Evolutionary conservation across 1,140 invertebrate species (phyloP).

Genomic region (Neodiprion lecontei): DNA sequence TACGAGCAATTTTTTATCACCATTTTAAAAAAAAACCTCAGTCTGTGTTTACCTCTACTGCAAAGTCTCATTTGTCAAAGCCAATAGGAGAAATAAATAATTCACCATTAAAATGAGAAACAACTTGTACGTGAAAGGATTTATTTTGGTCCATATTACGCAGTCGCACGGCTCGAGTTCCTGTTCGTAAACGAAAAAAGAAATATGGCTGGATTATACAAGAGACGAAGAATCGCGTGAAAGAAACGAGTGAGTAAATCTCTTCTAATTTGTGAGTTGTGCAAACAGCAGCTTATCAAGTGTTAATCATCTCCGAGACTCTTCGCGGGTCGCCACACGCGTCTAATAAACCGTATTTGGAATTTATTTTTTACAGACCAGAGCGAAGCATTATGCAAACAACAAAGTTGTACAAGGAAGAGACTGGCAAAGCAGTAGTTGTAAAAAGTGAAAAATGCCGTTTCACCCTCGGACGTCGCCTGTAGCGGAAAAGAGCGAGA

Average conservation of each 20-base stretch:
- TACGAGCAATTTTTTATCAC: too few species aligned
- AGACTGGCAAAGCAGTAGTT: not conserved
- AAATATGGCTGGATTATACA: too few species aligned
- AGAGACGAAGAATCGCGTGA: not conserved
- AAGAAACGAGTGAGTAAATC: not conserved
- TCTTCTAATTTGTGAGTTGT: not conserved
- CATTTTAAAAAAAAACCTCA: too few species aligned
- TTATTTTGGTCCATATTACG: too few species aligned
- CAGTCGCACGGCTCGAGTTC: too few species aligned
- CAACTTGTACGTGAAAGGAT: too few species aligned
- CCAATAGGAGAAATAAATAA: too few species aligned
- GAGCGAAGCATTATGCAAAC: not conserved
- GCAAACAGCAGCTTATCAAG: conserved; percentile 1
- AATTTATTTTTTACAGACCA: not conserved
- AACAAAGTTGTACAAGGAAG: not conserved
- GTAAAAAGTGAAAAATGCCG: not conserved
- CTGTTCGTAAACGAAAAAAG: too few species aligned
- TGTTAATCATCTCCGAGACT: not conserved
- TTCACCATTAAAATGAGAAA: too few species aligned
- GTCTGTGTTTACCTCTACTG: too few species aligned
- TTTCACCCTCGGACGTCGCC: not conserved
- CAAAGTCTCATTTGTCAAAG: too few species aligned
- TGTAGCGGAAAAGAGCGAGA: not conserved
- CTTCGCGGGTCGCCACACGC: not conserved
- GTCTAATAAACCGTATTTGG: not conserved